phyloP scores from a whole-genome alignment of 2,797 vertebrate genomes.

The Antennarius maculatus region DNA sequence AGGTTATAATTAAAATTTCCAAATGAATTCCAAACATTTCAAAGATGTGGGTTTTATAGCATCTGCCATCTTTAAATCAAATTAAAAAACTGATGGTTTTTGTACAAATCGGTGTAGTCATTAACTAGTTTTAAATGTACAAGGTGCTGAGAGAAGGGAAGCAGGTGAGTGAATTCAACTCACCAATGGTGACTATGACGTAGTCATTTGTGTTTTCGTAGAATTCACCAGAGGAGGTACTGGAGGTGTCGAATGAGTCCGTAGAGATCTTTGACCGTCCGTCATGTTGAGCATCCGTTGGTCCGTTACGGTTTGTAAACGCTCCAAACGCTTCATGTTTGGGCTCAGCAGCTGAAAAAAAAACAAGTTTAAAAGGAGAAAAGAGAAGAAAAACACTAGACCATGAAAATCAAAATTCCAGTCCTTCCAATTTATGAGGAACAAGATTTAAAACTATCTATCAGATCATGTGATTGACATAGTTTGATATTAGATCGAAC shows the following conservation, averaged over 20 bases:
- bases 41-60: too few species aligned
- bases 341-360: slow-evolving; percentile 15
- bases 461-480: too few species aligned
- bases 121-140: too few species aligned
- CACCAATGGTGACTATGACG: slow-evolving; percentile 7
- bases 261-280: slow-evolving; percentile 44
- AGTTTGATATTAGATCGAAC: too few species aligned
- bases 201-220: slow-evolving; percentile 63
- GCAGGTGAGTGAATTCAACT: neutral
- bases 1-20: too few species aligned
- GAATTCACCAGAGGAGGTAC: slow-evolving; percentile 74
- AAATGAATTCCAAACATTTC: too few species aligned
- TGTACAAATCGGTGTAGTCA: too few species aligned
- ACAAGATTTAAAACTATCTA: neutral
- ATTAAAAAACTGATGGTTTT: too few species aligned
- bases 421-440: too few species aligned
- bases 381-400: too few species aligned
- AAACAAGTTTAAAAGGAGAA: neutral
- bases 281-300: neutral
- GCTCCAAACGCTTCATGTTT: neutral
- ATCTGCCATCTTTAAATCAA: too few species aligned
- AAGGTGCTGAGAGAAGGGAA: neutral
- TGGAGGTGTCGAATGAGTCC: slow-evolving; percentile 76
- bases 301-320: fast-evolving
- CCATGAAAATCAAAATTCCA: neutral